Conservation (phyloP, 2,113 vertebrate genomes). For the Eublepharis macularius region DNA sequence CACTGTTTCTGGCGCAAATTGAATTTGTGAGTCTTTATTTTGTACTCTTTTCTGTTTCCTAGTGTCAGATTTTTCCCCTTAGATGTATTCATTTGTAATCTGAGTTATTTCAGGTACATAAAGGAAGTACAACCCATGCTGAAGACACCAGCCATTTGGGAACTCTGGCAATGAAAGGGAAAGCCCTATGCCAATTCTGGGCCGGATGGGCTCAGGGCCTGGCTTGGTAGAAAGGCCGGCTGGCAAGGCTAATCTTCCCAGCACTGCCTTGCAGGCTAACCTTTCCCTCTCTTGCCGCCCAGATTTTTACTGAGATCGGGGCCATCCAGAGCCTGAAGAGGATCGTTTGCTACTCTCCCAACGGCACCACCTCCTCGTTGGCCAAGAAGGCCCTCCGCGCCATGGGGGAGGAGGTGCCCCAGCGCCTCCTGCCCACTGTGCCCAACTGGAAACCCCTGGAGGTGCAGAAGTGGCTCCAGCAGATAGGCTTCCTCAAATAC, state of each 20-base stretch:
- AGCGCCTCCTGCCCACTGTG: conserved; percentile 86
- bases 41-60: too few species aligned
- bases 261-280: fast-evolving
- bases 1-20: too few species aligned
- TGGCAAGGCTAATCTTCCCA: neutral
- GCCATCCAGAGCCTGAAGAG: conserved; percentile 94
- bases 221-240: neutral
- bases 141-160: too few species aligned
- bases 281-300: neutral
- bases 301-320: conserved; percentile 96
- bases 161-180: too few species aligned
- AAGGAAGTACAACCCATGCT: too few species aligned
- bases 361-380: conserved; percentile 85
- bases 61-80: too few species aligned
- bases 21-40: too few species aligned
- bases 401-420: conserved; percentile 90
- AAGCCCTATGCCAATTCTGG: fast-evolving
- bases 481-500: conserved; percentile 88
- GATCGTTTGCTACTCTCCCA: conserved; percentile 92
- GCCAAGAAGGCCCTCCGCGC: conserved; percentile 87
- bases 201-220: too few species aligned
- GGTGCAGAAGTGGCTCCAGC: conserved; percentile 95
- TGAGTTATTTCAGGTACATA: too few species aligned
- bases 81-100: too few species aligned
- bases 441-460: conserved; percentile 94